These are phyloP conservation scores for Typhlichthys subterraneus DNA, from an alignment of 2,797 vertebrate species.

Conservation along the genomic window DNA sequence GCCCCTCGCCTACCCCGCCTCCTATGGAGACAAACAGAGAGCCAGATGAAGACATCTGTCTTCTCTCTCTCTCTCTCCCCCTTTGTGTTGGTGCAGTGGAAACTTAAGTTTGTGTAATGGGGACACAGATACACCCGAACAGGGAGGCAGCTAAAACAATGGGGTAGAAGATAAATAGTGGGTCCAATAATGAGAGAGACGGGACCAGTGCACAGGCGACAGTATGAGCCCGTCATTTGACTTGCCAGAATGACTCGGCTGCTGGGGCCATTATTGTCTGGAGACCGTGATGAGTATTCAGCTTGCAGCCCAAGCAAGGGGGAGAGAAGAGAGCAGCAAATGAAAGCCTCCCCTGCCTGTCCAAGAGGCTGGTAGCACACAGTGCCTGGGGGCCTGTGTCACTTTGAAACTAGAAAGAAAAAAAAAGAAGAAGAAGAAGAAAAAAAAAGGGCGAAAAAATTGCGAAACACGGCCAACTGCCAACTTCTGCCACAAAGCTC, in stretches of 20 bases:
- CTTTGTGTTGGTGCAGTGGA: not conserved
- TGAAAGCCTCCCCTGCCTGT: slow-evolving; percentile 55
- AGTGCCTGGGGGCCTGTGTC: slow-evolving; percentile 45
- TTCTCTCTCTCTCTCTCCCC: slow-evolving; percentile 2
- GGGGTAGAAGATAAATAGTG: slow-evolving; percentile 15
- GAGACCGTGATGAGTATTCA: slow-evolving; percentile 64
- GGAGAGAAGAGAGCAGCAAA: slow-evolving; percentile 47
- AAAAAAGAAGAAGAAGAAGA: slow-evolving; percentile 36
- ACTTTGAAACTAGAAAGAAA: slow-evolving; percentile 59
- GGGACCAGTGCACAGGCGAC: slow-evolving; percentile 57
- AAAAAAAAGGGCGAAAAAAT: slow-evolving; percentile 40
- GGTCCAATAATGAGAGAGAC: slow-evolving; percentile 16
- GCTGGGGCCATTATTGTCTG: slow-evolving; percentile 62
- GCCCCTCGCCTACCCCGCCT: slow-evolving; percentile 13
- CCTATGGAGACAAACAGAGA: slow-evolving; percentile 35
- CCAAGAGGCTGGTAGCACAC: slow-evolving; percentile 51
- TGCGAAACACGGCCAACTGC: slow-evolving; percentile 20
- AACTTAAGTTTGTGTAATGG: not conserved
- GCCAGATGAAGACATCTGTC: slow-evolving; percentile 49
- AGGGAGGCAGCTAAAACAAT: slow-evolving; percentile 24
- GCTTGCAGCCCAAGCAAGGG: slow-evolving; percentile 53
- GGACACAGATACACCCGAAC: slow-evolving; percentile 44
- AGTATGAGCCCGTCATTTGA: slow-evolving; percentile 67
- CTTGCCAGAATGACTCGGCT: slow-evolving; percentile 64
- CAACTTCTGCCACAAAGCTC: slow-evolving; percentile 21